These are phyloP conservation scores for Scaeva pyrastri DNA, from an alignment of 2,888 invertebrate species.

Conservation along the genomic window DNA sequence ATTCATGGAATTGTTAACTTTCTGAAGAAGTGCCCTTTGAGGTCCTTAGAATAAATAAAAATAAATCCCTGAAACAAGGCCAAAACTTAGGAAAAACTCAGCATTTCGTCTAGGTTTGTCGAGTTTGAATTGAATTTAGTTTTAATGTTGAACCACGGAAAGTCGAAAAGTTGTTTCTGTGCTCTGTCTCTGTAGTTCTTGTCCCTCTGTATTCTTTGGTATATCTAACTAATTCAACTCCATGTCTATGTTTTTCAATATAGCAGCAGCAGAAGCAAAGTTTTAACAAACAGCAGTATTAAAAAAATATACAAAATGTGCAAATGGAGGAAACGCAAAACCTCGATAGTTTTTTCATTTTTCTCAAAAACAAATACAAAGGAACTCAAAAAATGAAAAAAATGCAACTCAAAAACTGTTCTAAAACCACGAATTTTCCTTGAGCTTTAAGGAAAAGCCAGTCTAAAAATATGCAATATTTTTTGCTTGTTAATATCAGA, in stretches of 20 bases:
- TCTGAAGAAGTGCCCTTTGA: constrained; percentile 22
- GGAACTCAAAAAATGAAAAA: constrained; percentile 66
- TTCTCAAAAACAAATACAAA: constrained; percentile 70
- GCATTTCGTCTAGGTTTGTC: not conserved
- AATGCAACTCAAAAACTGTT: constrained; percentile 56
- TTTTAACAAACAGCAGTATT: constrained; percentile 64
- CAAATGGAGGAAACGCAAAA: constrained; percentile 72
- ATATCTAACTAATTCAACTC: constrained; percentile 15
- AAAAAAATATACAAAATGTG: constrained; percentile 63
- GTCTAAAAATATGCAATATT: constrained; percentile 58
- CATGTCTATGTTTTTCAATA: constrained; percentile 45
- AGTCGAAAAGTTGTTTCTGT: constrained; percentile 22
- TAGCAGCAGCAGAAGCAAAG: constrained; percentile 63
- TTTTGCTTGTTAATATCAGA: constrained; percentile 58
- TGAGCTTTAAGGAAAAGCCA: constrained; percentile 56
- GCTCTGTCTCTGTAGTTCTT: constrained; percentile 4
- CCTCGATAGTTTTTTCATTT: constrained; percentile 63
- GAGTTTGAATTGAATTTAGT: constrained; percentile 44
- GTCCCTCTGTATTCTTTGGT: constrained; percentile 30
- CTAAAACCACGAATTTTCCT: constrained; percentile 58
- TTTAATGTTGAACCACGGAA: constrained; percentile 41
- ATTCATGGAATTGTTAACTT: constrained; percentile 36
- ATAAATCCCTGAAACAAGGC: constrained; percentile 43
- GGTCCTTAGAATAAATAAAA: constrained; percentile 10
- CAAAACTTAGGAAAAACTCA: constrained; percentile 31